phyloP scores from a whole-genome alignment of 2,797 vertebrate genomes.

The Aldrovandia affinis region DNA sequence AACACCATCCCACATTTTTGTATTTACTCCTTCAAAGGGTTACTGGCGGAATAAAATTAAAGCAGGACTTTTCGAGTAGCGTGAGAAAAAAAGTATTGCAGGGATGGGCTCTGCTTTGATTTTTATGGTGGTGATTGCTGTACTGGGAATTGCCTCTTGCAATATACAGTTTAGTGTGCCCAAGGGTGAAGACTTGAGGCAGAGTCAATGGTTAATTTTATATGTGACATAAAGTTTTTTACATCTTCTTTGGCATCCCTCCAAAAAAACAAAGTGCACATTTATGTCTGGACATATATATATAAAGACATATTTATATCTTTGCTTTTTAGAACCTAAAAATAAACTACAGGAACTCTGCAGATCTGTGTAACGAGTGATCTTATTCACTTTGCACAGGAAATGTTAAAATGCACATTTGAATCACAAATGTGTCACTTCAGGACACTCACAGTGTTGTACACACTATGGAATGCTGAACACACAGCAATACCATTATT shows the following conservation, averaged over 20 bases:
- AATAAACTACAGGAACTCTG: background rate
- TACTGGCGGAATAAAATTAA: background rate
- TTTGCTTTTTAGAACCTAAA: background rate
- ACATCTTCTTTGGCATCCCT: background rate
- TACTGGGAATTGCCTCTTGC: background rate
- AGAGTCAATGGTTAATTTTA: background rate
- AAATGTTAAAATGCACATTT: too few species aligned
- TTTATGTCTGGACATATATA: background rate
- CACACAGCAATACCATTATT: background rate
- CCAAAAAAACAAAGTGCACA: too few species aligned
- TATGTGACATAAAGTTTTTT: background rate
- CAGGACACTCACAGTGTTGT: background rate
- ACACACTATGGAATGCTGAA: background rate
- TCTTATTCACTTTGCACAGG: background rate
- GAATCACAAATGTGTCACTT: background rate
- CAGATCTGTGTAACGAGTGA: background rate
- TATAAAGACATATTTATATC: background rate
- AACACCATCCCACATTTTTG: background rate
- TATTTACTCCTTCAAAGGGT: background rate
- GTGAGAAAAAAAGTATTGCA: background rate
- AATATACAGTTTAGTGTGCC: slow-evolving; percentile 18
- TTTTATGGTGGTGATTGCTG: slow-evolving; percentile 11
- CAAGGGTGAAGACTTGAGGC: background rate
- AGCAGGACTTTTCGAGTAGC: background rate
- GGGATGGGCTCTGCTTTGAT: slow-evolving; percentile 2